A percentile compares a stretch with the other conserved stretches of the same genome.
Evolutionary conservation across 1,140 invertebrate genomes (phyloP).

Genomic region (Bombus pascuorum): DNA sequence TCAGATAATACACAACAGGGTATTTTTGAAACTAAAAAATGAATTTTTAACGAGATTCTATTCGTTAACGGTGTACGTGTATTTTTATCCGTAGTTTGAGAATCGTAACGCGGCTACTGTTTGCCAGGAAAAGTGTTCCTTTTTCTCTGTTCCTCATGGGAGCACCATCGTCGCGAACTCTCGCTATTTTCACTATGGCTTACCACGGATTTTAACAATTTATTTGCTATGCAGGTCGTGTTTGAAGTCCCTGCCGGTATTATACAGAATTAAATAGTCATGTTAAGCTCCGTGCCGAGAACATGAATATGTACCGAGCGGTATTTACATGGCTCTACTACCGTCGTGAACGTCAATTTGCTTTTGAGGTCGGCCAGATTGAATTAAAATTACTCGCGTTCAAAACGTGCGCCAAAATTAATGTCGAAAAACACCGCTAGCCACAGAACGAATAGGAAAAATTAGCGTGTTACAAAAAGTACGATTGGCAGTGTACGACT

Average conservation of each 20-base stretch:
- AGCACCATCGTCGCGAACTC: background rate
- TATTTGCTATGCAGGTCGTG: constrained; percentile 33
- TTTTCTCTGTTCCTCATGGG: background rate
- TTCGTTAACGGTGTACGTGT: background rate
- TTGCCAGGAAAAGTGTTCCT: too few relatives aligned
- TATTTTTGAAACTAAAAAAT: background rate
- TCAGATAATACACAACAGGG: background rate
- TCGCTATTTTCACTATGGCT: constrained; percentile 37
- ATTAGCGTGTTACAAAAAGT: background rate
- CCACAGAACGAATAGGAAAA: background rate
- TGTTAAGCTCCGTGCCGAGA: constrained; percentile 27
- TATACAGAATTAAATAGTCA: constrained; percentile 53
- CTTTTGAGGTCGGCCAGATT: constrained; percentile 35
- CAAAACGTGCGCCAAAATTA: background rate
- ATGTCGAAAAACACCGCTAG: background rate
- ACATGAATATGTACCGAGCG: constrained; percentile 49
- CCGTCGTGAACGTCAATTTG: constrained; percentile 43
- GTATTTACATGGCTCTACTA: constrained; percentile 40
- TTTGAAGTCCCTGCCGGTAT: constrained; percentile 34
- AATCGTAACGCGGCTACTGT: too few relatives aligned
- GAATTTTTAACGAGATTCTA: background rate
- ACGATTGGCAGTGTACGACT: background rate
- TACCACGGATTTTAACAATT: constrained; percentile 42
- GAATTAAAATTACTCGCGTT: constrained; percentile 31
- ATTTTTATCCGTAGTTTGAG: too few relatives aligned